These are phyloP conservation scores for Phylloscopus trochiloides DNA, from an alignment of 2,113 vertebrate genomes.

Conservation along the genomic window DNA sequence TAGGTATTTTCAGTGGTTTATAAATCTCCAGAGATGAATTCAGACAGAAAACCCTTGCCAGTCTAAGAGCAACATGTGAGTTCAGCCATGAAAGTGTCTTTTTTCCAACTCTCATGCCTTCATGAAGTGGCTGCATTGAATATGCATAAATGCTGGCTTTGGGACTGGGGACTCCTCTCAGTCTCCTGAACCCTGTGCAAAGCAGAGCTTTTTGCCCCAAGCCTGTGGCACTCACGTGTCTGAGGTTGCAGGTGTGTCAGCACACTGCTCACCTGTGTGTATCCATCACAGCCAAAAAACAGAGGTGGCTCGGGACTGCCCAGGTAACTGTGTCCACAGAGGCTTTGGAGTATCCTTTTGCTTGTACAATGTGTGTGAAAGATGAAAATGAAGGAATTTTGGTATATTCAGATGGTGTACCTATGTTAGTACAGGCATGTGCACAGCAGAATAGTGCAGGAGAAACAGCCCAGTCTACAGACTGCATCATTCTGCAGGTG, in stretches of 20 bases:
- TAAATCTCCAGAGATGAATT: not conserved
- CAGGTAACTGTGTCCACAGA: not conserved
- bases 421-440: rapidly evolving
- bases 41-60: not conserved
- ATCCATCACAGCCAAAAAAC: not conserved
- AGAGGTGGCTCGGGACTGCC: not conserved
- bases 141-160: not conserved
- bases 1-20: not conserved
- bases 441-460: not conserved
- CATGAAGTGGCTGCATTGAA: not conserved
- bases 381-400: not conserved
- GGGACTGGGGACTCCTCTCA: not conserved
- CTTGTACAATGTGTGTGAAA: not conserved
- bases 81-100: not conserved
- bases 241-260: not conserved
- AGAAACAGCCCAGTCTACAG: not conserved
- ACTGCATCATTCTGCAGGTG: not conserved
- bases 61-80: not conserved
- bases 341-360: not conserved
- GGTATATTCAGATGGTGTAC: not conserved
- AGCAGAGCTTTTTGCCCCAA: not conserved
- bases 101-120: not conserved
- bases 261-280: rapidly evolving
- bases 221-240: rapidly evolving
- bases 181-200: not conserved